Percentiles rank a stretch among this genome's conserved stretches.
phyloP scores from a whole-genome alignment of 30 jellyfish, hydroid and myxozoan species.

The Clytia hemisphaerica region DNA sequence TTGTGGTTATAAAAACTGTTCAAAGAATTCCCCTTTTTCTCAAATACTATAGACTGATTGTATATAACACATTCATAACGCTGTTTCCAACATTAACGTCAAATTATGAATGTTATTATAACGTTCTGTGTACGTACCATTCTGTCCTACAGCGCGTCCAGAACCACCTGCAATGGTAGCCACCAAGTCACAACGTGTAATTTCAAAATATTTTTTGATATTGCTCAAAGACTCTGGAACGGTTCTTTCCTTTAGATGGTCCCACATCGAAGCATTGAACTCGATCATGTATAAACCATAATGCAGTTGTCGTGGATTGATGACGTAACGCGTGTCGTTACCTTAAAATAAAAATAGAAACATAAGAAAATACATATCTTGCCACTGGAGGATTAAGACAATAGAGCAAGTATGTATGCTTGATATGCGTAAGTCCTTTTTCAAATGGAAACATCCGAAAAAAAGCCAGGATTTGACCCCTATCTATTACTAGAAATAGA shows the following conservation, averaged over 20 bases:
- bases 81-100: too few relatives aligned
- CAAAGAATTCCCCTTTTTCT: too few relatives aligned
- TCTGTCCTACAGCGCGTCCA: constrained; percentile 79
- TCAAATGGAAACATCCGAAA: too few relatives aligned
- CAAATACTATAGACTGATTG: too few relatives aligned
- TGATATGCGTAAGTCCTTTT: too few relatives aligned
- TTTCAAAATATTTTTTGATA: constrained; percentile 46
- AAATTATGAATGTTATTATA: neutral
- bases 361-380: too few relatives aligned
- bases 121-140: neutral
- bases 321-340: constrained; percentile 1
- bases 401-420: too few relatives aligned
- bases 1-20: too few relatives aligned
- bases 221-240: neutral
- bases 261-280: constrained; percentile 4
- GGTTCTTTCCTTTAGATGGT: neutral
- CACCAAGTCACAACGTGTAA: constrained; percentile 42
- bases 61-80: too few relatives aligned
- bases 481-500: too few relatives aligned
- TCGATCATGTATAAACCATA: constrained; percentile 1
- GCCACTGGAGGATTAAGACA: too few relatives aligned
- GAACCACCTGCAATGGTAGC: constrained; percentile 70
- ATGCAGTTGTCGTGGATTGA: constrained; percentile 2
- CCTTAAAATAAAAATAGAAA: neutral
- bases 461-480: too few relatives aligned